Base-by-base conservation (phyloP, 2,888 invertebrate species). In the Plebejus argus region DNA sequence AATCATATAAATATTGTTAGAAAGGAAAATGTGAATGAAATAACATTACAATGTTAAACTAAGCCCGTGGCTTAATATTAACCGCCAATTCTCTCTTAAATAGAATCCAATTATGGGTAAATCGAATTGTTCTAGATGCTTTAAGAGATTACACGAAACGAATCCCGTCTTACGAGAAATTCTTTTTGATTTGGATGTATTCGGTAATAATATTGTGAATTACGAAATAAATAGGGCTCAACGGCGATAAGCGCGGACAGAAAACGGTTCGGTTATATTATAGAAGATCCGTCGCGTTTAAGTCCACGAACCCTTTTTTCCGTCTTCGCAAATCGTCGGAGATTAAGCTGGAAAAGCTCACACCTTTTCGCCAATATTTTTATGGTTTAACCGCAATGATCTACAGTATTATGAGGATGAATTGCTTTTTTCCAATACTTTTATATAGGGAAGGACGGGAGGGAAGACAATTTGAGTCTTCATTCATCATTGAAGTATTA, bases 261-360 rank as follows among this genome's bases (percentile, higher is more conserved):
- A 86, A 87, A 88, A 86, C 84, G 88, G 88, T 84, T 85, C 85
- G 85, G 85, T 85, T 87, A 85, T 87, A 86, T 84, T 87, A 86
- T 84, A 84, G 86, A 83, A 86, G 88, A 87, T 88, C 86, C 87
- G 82, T 84, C 84, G 83, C 86, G 82, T 86, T 86, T 89, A 89
- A 91, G 89, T 89, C 81, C 79, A 82, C 85, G 86, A 91, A 91
- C 92, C 93, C 91, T 90, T 93, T 93, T 92, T 91, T 90, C 89
- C 90, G 86, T 90, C 90, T 92, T 90, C 88, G 88, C 90, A 92
- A 93, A 93, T 93, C 91, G 92, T 90, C 90, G 87, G 84, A 91
- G 92, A 93, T 93, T 93, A 93, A 89, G 89, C 86, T 85, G 86
- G 83, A 86, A 89, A 86, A 88, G 89, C 90, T 92, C 89, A 87